Evolutionary conservation across 2,113 vertebrate genomes (phyloP), one percentile per base, ranked within the genome.

Genomic region (Stigmatopora nigra): DNA sequence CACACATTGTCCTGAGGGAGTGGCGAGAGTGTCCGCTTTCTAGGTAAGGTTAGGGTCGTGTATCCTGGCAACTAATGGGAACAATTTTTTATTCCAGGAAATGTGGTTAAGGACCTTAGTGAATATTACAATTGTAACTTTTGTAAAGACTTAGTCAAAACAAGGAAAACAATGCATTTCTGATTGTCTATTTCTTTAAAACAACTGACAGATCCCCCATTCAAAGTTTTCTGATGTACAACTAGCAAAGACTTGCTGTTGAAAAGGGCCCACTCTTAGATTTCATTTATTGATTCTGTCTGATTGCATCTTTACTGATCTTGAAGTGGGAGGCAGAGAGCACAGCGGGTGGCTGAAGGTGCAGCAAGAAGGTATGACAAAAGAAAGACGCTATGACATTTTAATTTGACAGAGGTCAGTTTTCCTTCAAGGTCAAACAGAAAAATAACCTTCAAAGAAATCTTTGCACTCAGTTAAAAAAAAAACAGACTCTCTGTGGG

Each of bases 231-330:
- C 22, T 70, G 68, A 69, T 76, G 63, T 58, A 60, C 19, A 48
- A 60, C 63, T 60, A 57, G 62, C 67, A 63, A 47, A 20, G 56
- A 73, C n/a, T 60, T 22, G 25, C 62, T 47, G 48, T 70, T 61
- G 41, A 31, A 61, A 58, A 57, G 65, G 63, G 72, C 60, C 63
- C 70, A 44, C 64, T 69, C 53, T 69, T 75, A 73, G 47, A 78
- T 82, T 79, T 81, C 70, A 76, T 65, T 2, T 77, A 85, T 84
- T 66, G 73, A 84, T 83, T 77, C 75, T 72, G 70, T 78, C 71
- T 73, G 76, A 83, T 71, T 77, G 60, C 53, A 63, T 68, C 65
- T 80, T 76, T 63, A 74, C 75, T 81, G 80, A 77, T 80, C 60
- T 73, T 25, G 10, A 38, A 51, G 45, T 31, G 25, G 11, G 75